A percentile compares a stretch with the other conserved stretches of the same genome.
Conservation (phyloP, 2,113 vertebrate genomes). For the Neotragus pygmaeus region DNA sequence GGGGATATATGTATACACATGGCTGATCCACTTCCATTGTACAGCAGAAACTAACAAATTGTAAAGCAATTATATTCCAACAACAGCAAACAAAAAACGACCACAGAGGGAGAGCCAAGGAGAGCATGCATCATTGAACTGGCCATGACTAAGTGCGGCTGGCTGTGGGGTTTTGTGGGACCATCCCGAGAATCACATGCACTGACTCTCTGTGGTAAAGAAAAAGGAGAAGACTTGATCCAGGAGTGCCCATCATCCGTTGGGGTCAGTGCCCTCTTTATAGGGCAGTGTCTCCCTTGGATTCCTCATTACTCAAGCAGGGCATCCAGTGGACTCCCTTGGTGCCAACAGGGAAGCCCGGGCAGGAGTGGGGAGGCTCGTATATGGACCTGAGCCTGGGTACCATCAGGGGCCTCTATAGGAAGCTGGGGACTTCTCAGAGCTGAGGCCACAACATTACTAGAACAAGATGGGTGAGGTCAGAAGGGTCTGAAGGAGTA, state of each 20-base stretch:
- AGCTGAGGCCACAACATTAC: no score
- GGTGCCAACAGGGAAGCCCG: not conserved
- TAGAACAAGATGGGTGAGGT: not conserved
- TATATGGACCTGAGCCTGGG: not conserved
- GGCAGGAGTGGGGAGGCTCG: not conserved
- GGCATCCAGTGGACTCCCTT: no score
- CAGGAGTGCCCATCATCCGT: not conserved
- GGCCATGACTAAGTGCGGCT: no score
- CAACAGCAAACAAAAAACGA: not conserved
- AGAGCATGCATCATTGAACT: not conserved
- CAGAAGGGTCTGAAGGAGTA: not conserved
- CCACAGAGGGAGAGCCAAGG: not conserved
- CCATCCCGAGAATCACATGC: not conserved
- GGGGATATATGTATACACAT: not conserved
- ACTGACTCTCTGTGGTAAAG: not conserved
- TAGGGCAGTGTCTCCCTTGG: not conserved
- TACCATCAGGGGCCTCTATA: fast-evolving
- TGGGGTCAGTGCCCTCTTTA: not conserved
- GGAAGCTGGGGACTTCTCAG: not conserved
- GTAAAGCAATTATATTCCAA: not conserved
- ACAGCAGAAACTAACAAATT: not conserved
- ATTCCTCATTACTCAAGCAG: not conserved
- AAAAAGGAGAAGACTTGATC: not conserved
- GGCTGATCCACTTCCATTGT: not conserved
- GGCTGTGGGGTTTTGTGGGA: not conserved